phyloP scores from a whole-genome alignment of 2,888 invertebrate species.

The Boloria euphrosyne region DNA sequence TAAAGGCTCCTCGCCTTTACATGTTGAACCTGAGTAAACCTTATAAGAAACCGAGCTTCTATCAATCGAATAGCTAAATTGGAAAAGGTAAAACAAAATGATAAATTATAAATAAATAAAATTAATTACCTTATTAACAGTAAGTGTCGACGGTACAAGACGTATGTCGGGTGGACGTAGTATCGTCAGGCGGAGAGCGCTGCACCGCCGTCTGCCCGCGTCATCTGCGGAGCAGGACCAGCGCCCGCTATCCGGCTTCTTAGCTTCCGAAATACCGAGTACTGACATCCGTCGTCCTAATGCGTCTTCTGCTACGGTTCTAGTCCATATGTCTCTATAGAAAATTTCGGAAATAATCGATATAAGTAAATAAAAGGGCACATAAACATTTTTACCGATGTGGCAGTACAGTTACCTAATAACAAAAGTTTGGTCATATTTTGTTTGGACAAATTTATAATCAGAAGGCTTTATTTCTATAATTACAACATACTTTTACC shows the following conservation, averaged over 20 bases:
- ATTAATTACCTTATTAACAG: conserved; percentile 85
- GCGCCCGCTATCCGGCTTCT: conserved; percentile 86
- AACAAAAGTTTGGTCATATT: too few relatives aligned
- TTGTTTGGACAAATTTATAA: too few relatives aligned
- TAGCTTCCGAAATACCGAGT: conserved; percentile 87
- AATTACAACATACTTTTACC: too few relatives aligned
- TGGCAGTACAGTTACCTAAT: too few relatives aligned
- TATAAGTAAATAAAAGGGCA: too few relatives aligned
- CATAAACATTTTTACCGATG: too few relatives aligned
- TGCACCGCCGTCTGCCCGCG: conserved; percentile 86
- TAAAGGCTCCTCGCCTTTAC: too few relatives aligned
- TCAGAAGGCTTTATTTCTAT: too few relatives aligned
- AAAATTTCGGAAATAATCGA: neutral
- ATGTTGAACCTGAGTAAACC: too few relatives aligned
- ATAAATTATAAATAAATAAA: conserved; percentile 2
- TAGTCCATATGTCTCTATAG: conserved; percentile 85
- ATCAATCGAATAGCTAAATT: too few relatives aligned
- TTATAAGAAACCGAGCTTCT: too few relatives aligned
- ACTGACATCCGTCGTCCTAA: conserved; percentile 83
- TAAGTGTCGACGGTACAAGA: conserved; percentile 86
- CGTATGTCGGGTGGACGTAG: conserved; percentile 84
- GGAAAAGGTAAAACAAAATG: too few relatives aligned
- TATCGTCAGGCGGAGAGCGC: conserved; percentile 84
- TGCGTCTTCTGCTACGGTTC: conserved; percentile 80
- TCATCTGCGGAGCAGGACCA: conserved; percentile 91